A percentile compares a stretch with the other conserved stretches of the same genome.
Evolutionary conservation across 2,113 vertebrate genomes (phyloP).

Genomic region (Nibea albiflora): DNA sequence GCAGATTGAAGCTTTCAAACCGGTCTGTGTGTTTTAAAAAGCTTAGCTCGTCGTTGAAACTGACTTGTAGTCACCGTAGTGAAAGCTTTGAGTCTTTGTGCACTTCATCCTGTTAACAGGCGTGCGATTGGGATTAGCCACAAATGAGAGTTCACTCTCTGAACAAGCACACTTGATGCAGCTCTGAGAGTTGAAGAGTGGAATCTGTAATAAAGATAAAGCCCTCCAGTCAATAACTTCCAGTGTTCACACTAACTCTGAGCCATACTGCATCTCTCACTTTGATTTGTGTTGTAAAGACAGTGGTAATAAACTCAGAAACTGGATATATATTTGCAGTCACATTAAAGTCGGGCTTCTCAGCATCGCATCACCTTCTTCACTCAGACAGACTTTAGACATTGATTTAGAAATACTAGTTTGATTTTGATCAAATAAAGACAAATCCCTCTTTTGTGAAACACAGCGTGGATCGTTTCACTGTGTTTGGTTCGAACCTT

Average conservation of each 20-base stretch:
- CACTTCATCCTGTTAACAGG: conserved; percentile 22
- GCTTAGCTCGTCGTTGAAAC: not conserved
- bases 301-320: not conserved
- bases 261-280: not conserved
- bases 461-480: not conserved
- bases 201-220: conserved; percentile 43
- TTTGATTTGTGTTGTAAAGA: not conserved
- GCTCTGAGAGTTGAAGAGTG: conserved; percentile 29
- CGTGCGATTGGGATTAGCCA: conserved; percentile 5
- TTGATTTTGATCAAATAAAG: conserved; percentile 18
- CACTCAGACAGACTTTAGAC: not conserved
- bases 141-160: conserved; percentile 34
- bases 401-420: conserved; percentile 23
- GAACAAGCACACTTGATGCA: conserved; percentile 16
- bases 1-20: conserved; percentile 1
- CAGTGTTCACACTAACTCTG: conserved; percentile 23
- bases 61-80: not conserved
- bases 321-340: not conserved
- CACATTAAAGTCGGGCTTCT: not conserved
- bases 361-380: conserved; percentile 1
- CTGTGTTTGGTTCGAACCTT: not conserved
- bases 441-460: not conserved
- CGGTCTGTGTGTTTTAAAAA: conserved; percentile 16
- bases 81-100: conserved; percentile 34
- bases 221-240: conserved; percentile 1